A percentile compares a stretch with the other conserved stretches of the same genome.
Conservation (phyloP, 2,113 vertebrate genomes). For the Tiliqua scincoides region DNA sequence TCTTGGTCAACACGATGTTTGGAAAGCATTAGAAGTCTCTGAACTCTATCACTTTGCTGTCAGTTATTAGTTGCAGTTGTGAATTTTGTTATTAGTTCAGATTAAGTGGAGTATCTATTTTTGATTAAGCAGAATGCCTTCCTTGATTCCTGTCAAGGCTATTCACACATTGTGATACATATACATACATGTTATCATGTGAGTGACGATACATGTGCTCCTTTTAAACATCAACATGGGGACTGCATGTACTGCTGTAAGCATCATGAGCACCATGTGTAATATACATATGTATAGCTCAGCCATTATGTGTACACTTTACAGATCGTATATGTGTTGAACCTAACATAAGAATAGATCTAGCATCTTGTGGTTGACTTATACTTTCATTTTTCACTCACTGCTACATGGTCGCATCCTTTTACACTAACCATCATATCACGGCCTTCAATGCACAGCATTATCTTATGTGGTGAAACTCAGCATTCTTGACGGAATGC, state of each 20-base stretch:
- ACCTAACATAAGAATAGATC: too few relatives aligned
- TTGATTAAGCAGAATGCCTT: not conserved
- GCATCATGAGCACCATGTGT: too few relatives aligned
- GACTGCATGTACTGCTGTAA: too few relatives aligned
- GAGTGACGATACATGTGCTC: too few relatives aligned
- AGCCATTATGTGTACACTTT: too few relatives aligned
- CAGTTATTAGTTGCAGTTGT: too few relatives aligned
- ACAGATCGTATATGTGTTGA: too few relatives aligned
- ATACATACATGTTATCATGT: too few relatives aligned
- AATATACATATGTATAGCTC: too few relatives aligned
- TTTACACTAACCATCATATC: not conserved
- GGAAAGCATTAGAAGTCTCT: not conserved
- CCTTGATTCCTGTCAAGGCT: not conserved
- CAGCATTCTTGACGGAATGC: not conserved
- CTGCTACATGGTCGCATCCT: not conserved
- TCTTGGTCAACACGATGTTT: not conserved
- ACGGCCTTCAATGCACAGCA: not conserved
- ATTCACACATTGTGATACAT: too few relatives aligned
- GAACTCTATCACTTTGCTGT: not conserved
- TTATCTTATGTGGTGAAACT: not conserved
- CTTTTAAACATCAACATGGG: too few relatives aligned
- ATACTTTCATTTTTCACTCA: not conserved
- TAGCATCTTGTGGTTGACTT: not conserved
- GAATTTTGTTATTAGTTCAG: not conserved
- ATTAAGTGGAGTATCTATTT: not conserved